Evolutionary conservation across 2,797 vertebrate genomes (phyloP).

Genomic region (Hoplostethus atlanticus): DNA sequence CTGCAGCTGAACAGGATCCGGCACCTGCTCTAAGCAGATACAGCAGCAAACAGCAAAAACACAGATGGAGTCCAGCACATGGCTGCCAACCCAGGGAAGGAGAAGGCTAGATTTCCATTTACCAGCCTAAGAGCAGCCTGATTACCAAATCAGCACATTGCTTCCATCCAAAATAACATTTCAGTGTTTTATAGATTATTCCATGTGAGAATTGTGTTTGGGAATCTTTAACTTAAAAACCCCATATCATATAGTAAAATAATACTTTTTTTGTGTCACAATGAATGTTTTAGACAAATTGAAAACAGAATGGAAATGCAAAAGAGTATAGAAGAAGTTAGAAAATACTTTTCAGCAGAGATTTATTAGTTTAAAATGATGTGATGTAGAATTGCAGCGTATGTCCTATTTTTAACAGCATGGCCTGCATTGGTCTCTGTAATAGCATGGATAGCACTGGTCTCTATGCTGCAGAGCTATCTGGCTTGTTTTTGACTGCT

Average conservation of each 20-base stretch:
- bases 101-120: constrained; percentile 82
- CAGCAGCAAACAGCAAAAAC: constrained; percentile 70
- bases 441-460: constrained; percentile 28
- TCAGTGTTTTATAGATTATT: background rate
- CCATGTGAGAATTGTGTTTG: background rate
- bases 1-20: constrained; percentile 78
- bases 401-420: constrained; percentile 53
- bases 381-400: constrained; percentile 30
- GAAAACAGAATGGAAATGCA: background rate
- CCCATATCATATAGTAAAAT: constrained; percentile 8
- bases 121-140: constrained; percentile 66
- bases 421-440: constrained; percentile 39
- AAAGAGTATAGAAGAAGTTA: background rate
- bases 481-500: constrained; percentile 81
- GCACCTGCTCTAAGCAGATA: constrained; percentile 89
- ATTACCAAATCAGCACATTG: constrained; percentile 74
- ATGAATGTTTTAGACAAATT: background rate
- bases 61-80: constrained; percentile 74
- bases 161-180: constrained; percentile 12
- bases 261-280: constrained; percentile 4
- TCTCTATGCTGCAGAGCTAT: constrained; percentile 60
- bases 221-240: constrained; percentile 28
- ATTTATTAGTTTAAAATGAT: constrained; percentile 14
- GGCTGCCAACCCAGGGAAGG: constrained; percentile 80
- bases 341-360: background rate